These are phyloP conservation scores for Grantiella picta DNA, from an alignment of 2,113 vertebrate genomes.

Conservation along the genomic window DNA sequence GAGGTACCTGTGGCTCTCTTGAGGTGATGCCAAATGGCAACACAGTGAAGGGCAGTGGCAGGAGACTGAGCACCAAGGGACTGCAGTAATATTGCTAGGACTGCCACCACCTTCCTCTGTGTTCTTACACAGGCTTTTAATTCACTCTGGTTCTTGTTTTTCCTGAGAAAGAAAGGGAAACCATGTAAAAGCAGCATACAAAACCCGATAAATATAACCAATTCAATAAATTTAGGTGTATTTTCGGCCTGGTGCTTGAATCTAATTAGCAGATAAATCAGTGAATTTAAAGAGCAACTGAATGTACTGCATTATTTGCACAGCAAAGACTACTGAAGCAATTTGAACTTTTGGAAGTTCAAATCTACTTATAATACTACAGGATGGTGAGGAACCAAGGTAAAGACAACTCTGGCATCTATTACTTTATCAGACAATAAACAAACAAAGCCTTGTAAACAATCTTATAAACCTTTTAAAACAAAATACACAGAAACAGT, in stretches of 20 bases:
- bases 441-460: background rate
- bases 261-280: background rate
- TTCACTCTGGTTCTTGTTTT: background rate
- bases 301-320: background rate
- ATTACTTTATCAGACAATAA: background rate
- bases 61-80: fast-evolving
- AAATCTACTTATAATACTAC: background rate
- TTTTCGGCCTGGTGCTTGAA: background rate
- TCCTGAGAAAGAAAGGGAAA: background rate
- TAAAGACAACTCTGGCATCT: background rate
- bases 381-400: background rate
- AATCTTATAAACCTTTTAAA: background rate
- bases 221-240: background rate
- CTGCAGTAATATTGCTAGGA: background rate
- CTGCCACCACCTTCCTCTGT: background rate
- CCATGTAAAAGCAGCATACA: background rate
- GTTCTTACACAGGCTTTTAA: background rate
- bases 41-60: background rate
- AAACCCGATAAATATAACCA: background rate
- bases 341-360: background rate
- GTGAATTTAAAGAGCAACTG: background rate
- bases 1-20: background rate
- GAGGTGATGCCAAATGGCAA: background rate
- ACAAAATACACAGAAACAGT: background rate
- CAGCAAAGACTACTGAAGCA: background rate